These are phyloP conservation scores for Sula dactylatra DNA, from an alignment of 2,113 vertebrate genomes.

Conservation along the genomic window DNA sequence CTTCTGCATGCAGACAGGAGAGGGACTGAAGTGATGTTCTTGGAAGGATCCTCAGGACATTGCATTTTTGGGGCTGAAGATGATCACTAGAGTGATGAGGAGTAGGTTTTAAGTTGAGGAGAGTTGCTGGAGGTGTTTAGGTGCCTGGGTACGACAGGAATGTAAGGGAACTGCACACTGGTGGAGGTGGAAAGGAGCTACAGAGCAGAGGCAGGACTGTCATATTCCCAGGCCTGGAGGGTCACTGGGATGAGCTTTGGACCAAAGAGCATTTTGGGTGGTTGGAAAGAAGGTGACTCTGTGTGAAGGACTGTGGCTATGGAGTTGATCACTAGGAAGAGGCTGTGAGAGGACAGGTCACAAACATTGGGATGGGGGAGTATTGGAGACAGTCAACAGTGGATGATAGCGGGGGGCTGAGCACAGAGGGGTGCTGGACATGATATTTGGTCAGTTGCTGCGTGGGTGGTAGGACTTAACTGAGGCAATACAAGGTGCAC, in stretches of 20 bases:
- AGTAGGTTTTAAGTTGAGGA: not conserved
- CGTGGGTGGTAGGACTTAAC: not conserved
- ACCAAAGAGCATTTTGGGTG: not conserved
- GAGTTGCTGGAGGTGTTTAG: not conserved
- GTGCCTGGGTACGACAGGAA: not conserved
- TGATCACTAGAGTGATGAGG: not conserved
- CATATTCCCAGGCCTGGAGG: not conserved
- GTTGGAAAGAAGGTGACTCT: not conserved
- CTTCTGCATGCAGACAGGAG: fast-evolving
- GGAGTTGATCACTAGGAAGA: not conserved
- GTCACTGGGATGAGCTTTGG: not conserved
- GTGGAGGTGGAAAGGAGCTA: not conserved
- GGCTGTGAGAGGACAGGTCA: not conserved
- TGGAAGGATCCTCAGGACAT: fast-evolving
- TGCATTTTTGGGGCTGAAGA: not conserved
- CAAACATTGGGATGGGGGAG: fast-evolving
- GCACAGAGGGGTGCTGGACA: not conserved
- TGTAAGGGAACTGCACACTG: not conserved
- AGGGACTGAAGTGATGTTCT: not conserved
- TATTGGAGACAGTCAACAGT: not conserved
- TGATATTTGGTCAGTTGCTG: not conserved
- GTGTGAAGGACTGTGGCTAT: not conserved
- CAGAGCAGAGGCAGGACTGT: not conserved
- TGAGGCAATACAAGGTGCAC: not conserved
- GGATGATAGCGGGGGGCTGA: not conserved